Conservation (phyloP, 2,797 vertebrate species). For the Strix occidentalis region DNA sequence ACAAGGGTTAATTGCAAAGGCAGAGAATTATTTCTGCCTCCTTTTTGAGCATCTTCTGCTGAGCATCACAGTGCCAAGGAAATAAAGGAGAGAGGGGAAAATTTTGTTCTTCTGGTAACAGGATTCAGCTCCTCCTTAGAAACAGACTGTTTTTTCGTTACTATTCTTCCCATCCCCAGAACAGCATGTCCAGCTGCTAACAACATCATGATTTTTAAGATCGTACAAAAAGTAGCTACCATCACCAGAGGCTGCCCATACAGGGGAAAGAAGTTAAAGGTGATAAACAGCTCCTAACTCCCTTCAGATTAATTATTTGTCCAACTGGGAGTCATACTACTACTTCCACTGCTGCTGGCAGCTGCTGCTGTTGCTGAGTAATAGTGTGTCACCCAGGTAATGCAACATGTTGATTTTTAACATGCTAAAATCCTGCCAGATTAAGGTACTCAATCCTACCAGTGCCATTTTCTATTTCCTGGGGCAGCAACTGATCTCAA, state of each 20-base stretch:
- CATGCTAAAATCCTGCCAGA: not conserved
- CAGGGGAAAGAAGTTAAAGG: not conserved
- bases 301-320: not conserved
- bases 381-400: not conserved
- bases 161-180: not conserved
- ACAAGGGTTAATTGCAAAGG: not conserved
- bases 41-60: not conserved
- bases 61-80: not conserved
- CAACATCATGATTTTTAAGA: not conserved
- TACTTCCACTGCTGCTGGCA: not conserved
- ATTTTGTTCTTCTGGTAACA: not conserved
- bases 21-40: not conserved
- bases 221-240: not conserved
- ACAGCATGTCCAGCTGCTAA: not conserved
- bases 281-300: not conserved
- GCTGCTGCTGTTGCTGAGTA: not conserved
- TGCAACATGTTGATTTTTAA: not conserved
- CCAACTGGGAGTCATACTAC: not conserved
- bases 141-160: not conserved
- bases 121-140: not conserved
- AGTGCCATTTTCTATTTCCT: not conserved
- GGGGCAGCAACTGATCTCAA: not conserved
- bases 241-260: not conserved
- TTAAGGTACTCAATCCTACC: not conserved
- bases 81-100: not conserved